Percentiles rank a stretch among this genome's conserved stretches.
Evolutionary conservation across 2,113 vertebrate species (phyloP).

Genomic region (Spheniscus mendiculus): DNA sequence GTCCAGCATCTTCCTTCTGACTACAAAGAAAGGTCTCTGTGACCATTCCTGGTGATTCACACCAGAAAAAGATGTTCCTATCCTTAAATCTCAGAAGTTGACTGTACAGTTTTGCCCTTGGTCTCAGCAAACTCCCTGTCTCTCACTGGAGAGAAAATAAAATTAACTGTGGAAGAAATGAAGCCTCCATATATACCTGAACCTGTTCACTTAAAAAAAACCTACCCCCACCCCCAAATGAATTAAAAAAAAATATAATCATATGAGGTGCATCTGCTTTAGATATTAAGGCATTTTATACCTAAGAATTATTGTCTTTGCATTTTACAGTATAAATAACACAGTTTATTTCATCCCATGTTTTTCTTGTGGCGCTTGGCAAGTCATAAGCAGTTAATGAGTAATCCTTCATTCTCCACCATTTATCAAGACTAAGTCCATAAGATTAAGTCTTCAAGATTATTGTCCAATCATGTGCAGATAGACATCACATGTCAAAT

Average conservation of each 20-base stretch:
- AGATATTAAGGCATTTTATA: neutral
- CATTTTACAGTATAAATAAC: neutral
- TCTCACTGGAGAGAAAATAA: neutral
- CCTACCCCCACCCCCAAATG: rapidly evolving
- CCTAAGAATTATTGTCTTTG: neutral
- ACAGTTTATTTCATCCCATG: neutral
- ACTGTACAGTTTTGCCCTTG: neutral
- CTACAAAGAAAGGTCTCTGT: neutral
- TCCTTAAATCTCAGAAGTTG: neutral
- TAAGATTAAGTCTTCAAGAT: neutral
- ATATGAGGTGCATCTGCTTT: neutral
- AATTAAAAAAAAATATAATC: neutral
- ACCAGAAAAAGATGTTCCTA: neutral
- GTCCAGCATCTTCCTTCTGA: neutral
- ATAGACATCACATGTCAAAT: neutral
- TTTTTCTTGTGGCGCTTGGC: neutral
- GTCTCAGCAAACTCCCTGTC: neutral
- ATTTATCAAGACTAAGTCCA: neutral
- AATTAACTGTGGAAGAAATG: neutral
- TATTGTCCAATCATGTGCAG: neutral
- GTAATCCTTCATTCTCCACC: neutral
- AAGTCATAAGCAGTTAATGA: neutral
- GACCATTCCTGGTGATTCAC: neutral
- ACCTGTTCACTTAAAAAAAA: neutral
- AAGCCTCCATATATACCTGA: neutral